Evolutionary conservation across 2,797 vertebrate species (phyloP), one percentile per base, ranked within the genome.

Genomic region (Alcedo quadribrachys): DNA sequence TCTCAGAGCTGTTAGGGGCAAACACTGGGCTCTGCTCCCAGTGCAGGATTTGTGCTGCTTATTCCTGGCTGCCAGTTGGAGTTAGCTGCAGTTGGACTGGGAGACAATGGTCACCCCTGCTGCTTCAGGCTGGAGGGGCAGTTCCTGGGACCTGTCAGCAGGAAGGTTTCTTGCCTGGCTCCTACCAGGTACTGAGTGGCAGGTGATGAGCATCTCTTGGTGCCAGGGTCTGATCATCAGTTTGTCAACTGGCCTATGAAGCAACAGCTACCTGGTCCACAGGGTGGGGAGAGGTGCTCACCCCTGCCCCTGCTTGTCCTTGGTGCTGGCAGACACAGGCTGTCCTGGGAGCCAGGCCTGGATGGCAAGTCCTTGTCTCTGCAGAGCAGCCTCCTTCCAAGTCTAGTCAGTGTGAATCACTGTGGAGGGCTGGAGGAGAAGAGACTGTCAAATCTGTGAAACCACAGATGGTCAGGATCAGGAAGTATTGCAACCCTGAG

Each of bases 41-140:
- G 60, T 8, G 40, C 37, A 81, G 60, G 55, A 68, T 61, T 89
- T 80, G 42, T 80, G 65, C 62, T 81, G 73, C 30, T 54, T 33
- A 5, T 18, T 81, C 30, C 65, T 57, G 53, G 40, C 70, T 78
- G 51, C 58, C 50, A 60, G 50, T 5, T 61, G 45, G 53, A 61
- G 22, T 37, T 21, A 54, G 35, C 58, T 61, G 24, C 40, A 43
- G 71, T 43, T n/a, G n/a, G 37, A 19, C 42, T 7, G 28, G 71
- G 40, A 93, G 37, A 68, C 43, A 14, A 25, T 0, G 0, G 77
- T 78, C 54, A 20, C n/a, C 63, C 58, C 48, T 51, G 66, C 69
- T 58, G 17, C 33, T 48, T 55, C 0, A 1, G 2, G 3, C 18
- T 0, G 0, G 22, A 85, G 33, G 50, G 19, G 53, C 25, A 62